Evolutionary conservation across 1,140 invertebrate genomes (phyloP).

Genomic region (Drosophila rufa): DNA sequence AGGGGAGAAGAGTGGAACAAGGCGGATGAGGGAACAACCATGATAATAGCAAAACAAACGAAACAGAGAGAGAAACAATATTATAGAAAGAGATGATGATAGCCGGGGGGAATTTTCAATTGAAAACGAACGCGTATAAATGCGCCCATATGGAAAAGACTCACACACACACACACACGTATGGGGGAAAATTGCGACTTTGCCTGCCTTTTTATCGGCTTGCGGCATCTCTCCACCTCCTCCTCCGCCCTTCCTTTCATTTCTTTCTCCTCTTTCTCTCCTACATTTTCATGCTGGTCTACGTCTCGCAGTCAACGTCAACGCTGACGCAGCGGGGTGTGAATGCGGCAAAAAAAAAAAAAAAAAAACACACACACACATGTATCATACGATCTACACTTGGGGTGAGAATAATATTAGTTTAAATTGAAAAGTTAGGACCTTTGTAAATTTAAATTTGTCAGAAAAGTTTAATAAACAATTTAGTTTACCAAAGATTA

Average conservation of each 20-base stretch:
- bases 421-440: neutral
- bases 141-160: slow-evolving; percentile 77
- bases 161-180: slow-evolving; percentile 23
- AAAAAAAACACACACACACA: slow-evolving; percentile 8
- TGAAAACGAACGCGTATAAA: slow-evolving; percentile 79
- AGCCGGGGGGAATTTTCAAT: slow-evolving; percentile 66
- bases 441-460: too few species aligned
- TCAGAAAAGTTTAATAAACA: too few species aligned
- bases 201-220: slow-evolving; percentile 59
- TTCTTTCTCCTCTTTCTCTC: slow-evolving; percentile 16
- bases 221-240: slow-evolving; percentile 43
- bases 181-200: slow-evolving; percentile 58
- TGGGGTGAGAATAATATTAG: neutral
- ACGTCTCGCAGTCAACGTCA: slow-evolving; percentile 35
- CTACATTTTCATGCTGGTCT: slow-evolving; percentile 70
- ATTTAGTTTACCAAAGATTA: too few species aligned
- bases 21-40: slow-evolving; percentile 42
- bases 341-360: slow-evolving; percentile 66
- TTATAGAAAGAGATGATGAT: slow-evolving; percentile 23
- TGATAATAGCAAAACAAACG: slow-evolving; percentile 72
- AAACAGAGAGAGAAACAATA: slow-evolving; percentile 35
- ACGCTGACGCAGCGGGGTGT: slow-evolving; percentile 50
- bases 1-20: slow-evolving; percentile 5
- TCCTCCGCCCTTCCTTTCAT: neutral
- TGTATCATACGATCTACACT: slow-evolving; percentile 18